phyloP scores from a whole-genome alignment of 2,888 invertebrate genomes.

The Gymnosoma rotundatum region DNA sequence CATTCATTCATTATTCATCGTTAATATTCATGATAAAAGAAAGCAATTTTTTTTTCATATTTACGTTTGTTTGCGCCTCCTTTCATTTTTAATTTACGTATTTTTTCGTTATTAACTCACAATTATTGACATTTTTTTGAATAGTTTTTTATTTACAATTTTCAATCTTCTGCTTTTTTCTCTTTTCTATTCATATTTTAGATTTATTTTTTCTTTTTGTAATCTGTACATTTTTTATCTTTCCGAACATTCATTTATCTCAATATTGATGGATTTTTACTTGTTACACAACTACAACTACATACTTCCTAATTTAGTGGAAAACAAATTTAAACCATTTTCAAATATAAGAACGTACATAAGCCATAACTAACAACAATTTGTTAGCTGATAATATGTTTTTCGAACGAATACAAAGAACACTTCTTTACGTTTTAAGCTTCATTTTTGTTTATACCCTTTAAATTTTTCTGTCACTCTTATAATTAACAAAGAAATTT shows the following conservation, averaged over 20 bases:
- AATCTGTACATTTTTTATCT: neutral
- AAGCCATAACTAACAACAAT: no score
- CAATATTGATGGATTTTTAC: no score
- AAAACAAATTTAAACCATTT: no score
- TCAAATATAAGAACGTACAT: no score
- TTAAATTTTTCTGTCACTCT: no score
- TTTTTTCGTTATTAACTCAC: conserved; percentile 19
- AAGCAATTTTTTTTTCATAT: conserved; percentile 1
- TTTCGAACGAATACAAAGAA: no score
- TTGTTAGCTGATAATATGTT: no score
- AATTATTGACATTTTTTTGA: conserved; percentile 27
- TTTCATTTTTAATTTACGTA: neutral
- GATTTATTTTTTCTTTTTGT: neutral
- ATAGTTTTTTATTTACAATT: conserved; percentile 28
- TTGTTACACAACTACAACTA: no score
- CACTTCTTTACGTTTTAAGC: no score
- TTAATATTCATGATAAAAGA: conserved; percentile 11
- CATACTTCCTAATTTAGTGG: no score
- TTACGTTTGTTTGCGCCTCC: neutral
- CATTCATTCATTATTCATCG: conserved; percentile 6
- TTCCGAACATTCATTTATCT: neutral
- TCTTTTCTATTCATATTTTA: neutral
- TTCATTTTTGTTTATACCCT: no score
- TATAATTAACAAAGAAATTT: no score
- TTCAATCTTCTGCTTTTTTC: neutral